Evolutionary conservation across 1,140 invertebrate genomes (phyloP), one percentile per base, ranked within the genome.

Genomic region (Lasioglossum albipes): DNA sequence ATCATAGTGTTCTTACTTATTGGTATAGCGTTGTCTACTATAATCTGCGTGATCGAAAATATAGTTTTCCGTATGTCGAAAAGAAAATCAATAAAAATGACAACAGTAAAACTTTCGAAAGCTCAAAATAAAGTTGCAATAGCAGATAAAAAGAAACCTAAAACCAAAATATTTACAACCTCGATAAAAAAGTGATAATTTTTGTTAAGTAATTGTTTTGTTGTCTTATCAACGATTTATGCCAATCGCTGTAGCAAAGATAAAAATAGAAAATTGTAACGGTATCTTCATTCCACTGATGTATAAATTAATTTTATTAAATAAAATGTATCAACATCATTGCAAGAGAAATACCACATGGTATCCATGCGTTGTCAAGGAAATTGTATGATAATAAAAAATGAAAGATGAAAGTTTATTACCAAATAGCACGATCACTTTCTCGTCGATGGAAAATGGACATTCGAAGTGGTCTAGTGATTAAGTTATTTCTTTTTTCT

Each of bases 401-500:
- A 67, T 52, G 41, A 22, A 54, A 22, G 62, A 65, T 75, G 65
- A 45, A 4, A 10, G 20, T 62, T 69, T 49, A 27, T 69, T 80
- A 80, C 16, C 45, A 20, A 41, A 57, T 80, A 82, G 42, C 2
- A 74, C 18, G 18, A 68, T 31, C 54, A 12, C 16, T 57, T 64
- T 71, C 52, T 22, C n/a, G 57, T 75, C 2, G 20, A 76, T 64
- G 49, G 18, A 0, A 76, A 64, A 41, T 70, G 42, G 16, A 52
- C 57, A 27, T 54, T 31, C 45, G 45, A 49, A 49, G 12, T 57
- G n/a, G 27, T 10, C 9, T 65, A 41, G 9, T 12, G 12, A 59
- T 66, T 41, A 49, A 73, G 6, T 80, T 86, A 91, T 64, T 93
- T 94, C 83, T 94, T 94, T 81, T 93, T 94, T 41, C 93, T 92